These are phyloP conservation scores for Leptinotarsa texana DNA, from an alignment of 1,140 invertebrate genomes.

Conservation along the genomic window DNA sequence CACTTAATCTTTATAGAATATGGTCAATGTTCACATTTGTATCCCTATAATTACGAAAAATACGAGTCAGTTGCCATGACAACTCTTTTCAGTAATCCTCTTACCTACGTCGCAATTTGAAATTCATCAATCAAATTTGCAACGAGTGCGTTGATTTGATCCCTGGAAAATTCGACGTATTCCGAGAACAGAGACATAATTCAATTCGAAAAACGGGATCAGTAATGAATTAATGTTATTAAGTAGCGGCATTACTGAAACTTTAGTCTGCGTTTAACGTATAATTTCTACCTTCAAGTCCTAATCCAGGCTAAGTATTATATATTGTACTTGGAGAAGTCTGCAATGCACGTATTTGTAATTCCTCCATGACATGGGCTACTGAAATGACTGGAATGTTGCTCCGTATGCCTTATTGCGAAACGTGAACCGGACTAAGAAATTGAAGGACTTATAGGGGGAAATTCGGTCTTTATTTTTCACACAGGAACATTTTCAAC, in stretches of 20 bases:
- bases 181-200: not conserved
- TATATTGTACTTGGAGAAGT: not conserved
- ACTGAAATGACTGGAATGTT: constrained; percentile 3
- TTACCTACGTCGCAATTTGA: not conserved
- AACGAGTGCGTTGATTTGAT: not conserved
- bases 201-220: not conserved
- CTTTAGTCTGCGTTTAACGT: not conserved
- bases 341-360: constrained; percentile 1
- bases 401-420: not conserved
- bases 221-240: not conserved
- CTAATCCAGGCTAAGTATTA: not conserved
- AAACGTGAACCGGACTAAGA: no score
- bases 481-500: no score
- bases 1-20: no score
- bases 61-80: no score
- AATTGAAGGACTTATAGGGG: no score
- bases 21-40: no score
- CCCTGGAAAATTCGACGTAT: not conserved
- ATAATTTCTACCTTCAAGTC: not conserved
- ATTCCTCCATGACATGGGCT: not conserved
- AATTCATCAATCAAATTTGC: not conserved
- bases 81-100: no score
- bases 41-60: no score
- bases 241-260: not conserved
- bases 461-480: no score